Percentiles rank a stretch among this genome's conserved stretches.
Evolutionary conservation across 2,113 vertebrate genomes (phyloP).

Genomic region (Shinisaurus crocodilurus): DNA sequence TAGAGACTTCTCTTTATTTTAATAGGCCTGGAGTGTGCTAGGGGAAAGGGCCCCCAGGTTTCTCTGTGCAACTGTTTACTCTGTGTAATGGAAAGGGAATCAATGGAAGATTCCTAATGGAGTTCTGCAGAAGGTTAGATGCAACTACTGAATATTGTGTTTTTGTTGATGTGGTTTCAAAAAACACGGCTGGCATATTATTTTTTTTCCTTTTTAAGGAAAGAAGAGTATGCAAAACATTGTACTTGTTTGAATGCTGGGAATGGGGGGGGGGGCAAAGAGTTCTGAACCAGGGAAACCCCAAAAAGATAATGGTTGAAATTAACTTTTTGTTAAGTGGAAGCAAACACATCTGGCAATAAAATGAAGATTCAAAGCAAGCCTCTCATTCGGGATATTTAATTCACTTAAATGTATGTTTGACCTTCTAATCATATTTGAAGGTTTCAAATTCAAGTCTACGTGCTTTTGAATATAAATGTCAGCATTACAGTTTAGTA

Average conservation of each 20-base stretch:
- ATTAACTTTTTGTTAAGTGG: not conserved
- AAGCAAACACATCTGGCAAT: not conserved
- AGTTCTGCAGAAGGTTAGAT: conserved; percentile 26
- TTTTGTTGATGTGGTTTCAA: not conserved
- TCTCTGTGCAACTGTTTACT: conserved; percentile 68
- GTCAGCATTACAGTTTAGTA: not conserved
- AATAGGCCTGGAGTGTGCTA: conserved; percentile 58
- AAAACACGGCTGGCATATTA: not conserved
- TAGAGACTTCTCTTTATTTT: conserved; percentile 68
- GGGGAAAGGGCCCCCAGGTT: conserved; percentile 54
- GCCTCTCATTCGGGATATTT: not conserved
- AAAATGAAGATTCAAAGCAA: not conserved
- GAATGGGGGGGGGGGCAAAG: not conserved
- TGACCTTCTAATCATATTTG: too few relatives aligned
- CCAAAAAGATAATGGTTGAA: not conserved
- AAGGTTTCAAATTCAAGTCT: not conserved
- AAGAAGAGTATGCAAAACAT: not conserved
- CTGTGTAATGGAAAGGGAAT: conserved; percentile 68
- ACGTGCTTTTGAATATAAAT: not conserved
- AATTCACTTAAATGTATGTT: not conserved
- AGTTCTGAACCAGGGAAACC: too few relatives aligned
- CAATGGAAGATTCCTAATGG: conserved; percentile 46
- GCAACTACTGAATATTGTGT: conserved; percentile 26
- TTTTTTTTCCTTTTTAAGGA: not conserved
- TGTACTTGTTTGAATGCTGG: not conserved